Conservation (phyloP, 2,888 invertebrate genomes). For the Aleiodes alternator region DNA sequence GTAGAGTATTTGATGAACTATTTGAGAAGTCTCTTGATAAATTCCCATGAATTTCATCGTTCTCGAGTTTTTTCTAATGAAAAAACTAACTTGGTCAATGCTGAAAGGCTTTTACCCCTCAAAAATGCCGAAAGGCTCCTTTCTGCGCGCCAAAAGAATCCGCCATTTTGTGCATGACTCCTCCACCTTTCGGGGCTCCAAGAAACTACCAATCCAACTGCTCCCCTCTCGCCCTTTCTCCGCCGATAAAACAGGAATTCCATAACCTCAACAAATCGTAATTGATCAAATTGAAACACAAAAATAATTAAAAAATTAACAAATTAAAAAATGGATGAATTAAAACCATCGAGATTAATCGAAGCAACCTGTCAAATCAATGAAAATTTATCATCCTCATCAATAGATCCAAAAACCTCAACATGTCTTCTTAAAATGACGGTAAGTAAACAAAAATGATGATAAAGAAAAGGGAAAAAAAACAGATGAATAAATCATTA, state of each 20-base stretch:
- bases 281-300: background rate
- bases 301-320: slow-evolving; percentile 8
- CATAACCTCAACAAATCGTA: slow-evolving; percentile 41
- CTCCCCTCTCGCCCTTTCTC: background rate
- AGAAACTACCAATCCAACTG: background rate
- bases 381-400: slow-evolving; percentile 53
- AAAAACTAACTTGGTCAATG: too few relatives aligned
- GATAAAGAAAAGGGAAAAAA: background rate
- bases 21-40: too few relatives aligned
- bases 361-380: slow-evolving; percentile 57
- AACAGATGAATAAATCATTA: background rate
- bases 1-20: too few relatives aligned
- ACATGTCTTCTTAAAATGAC: slow-evolving; percentile 57
- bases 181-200: background rate
- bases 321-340: slow-evolving; percentile 45
- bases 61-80: too few relatives aligned
- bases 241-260: background rate
- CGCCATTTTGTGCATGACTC: slow-evolving; percentile 1
- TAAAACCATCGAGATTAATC: slow-evolving; percentile 54
- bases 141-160: background rate
- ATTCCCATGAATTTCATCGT: too few relatives aligned
- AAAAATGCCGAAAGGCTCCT: too few relatives aligned
- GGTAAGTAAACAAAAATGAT: slow-evolving; percentile 52
- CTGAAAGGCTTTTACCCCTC: too few relatives aligned
- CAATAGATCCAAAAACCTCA: slow-evolving; percentile 52